These are phyloP conservation scores for Drosophila helvetica DNA, from an alignment of 2,888 invertebrate genomes.

Conservation along the genomic window DNA sequence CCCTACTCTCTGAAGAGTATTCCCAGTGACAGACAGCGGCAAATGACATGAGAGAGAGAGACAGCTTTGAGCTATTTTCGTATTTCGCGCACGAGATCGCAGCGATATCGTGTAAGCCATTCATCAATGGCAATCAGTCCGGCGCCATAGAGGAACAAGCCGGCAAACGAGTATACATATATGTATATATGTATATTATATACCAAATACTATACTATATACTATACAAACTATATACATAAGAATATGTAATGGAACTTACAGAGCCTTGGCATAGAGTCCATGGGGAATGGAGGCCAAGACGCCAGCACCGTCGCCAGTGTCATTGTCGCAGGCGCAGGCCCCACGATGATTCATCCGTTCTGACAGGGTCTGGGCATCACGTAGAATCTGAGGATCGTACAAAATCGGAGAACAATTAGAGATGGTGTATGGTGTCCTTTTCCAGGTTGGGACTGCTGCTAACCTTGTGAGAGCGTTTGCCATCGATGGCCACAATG, in stretches of 20 bases:
- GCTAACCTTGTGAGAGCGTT: constrained; percentile 92
- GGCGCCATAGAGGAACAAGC: constrained; percentile 46
- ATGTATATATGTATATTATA: constrained; percentile 4
- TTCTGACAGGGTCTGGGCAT: constrained; percentile 96
- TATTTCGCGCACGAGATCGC: constrained; percentile 71
- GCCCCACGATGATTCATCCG: constrained; percentile 99
- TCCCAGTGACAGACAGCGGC: constrained; percentile 30
- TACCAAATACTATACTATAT: constrained; percentile 6
- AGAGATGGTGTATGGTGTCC: background rate
- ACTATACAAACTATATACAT: constrained; percentile 47
- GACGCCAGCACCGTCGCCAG: constrained; percentile 99
- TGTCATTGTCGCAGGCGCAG: constrained; percentile 99
- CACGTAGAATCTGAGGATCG: constrained; percentile 92
- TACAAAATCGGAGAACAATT: background rate
- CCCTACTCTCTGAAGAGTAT: constrained; percentile 19
- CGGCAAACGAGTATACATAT: constrained; percentile 18
- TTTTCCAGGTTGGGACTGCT: background rate
- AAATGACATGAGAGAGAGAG: constrained; percentile 19
- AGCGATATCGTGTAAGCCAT: constrained; percentile 56
- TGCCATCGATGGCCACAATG: constrained; percentile 98
- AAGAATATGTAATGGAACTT: constrained; percentile 87
- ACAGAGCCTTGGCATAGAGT: constrained; percentile 93
- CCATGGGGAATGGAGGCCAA: constrained; percentile 98
- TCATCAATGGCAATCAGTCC: constrained; percentile 56
- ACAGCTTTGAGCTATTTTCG: constrained; percentile 52